These are phyloP conservation scores for Intellagama lesueurii DNA, from an alignment of 2,797 vertebrate species.

Conservation along the genomic window DNA sequence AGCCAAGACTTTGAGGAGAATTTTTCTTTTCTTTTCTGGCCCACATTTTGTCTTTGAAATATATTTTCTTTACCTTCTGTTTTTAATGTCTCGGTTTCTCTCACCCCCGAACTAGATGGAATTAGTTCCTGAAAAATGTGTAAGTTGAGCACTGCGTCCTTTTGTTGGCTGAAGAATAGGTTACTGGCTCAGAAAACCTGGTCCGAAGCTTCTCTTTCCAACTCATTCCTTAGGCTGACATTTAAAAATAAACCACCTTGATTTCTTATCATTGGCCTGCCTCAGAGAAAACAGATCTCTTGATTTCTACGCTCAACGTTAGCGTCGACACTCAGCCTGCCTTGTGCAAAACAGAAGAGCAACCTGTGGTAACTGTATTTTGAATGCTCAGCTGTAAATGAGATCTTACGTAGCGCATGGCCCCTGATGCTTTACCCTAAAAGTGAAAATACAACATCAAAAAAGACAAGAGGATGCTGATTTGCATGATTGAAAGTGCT, in stretches of 20 bases:
- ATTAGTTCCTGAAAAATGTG: not conserved
- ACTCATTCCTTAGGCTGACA: conserved; percentile 24
- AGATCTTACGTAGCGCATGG: not conserved
- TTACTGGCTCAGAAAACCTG: conserved; percentile 9
- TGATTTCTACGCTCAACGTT: not conserved
- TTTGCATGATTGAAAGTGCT: not conserved
- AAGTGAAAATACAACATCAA: not conserved
- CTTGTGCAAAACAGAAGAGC: not conserved
- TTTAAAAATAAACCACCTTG: conserved; percentile 47
- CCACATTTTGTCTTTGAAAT: not conserved
- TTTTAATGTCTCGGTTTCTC: not conserved
- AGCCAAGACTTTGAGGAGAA: not conserved
- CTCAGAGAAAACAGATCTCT: not conserved
- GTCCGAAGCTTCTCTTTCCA: conserved; percentile 16
- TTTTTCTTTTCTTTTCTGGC: conserved; percentile 1
- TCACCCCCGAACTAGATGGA: conserved; percentile 9
- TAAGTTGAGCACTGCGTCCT: not conserved
- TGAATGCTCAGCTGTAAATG: not conserved
- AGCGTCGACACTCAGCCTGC: not conserved
- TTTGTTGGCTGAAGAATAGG: not conserved
- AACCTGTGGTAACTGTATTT: not conserved
- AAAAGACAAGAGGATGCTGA: not conserved
- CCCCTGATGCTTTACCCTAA: not conserved
- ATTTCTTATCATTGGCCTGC: conserved; percentile 30
- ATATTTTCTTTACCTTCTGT: not conserved